Conservation (phyloP, 2,888 invertebrate species). For the Microchrysa polita region DNA sequence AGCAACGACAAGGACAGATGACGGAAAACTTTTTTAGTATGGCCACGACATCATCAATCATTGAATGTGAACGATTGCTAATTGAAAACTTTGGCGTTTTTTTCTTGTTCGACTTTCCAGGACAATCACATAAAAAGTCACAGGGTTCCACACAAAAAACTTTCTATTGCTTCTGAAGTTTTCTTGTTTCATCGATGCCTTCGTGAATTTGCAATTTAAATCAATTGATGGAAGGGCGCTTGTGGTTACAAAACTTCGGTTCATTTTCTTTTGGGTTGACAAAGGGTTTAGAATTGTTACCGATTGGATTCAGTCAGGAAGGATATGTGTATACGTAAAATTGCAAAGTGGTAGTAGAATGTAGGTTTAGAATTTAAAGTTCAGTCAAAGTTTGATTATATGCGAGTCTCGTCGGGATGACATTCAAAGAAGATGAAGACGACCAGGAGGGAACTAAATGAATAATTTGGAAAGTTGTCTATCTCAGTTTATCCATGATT, state of each 20-base stretch:
- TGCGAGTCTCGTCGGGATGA: too few relatives aligned
- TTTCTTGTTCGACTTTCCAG: neutral
- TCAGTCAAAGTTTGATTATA: too few relatives aligned
- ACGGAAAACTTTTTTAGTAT: slow-evolving; percentile 10
- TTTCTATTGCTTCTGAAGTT: slow-evolving; percentile 28
- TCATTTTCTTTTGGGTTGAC: neutral
- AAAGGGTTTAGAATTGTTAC: too few relatives aligned
- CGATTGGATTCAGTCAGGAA: too few relatives aligned
- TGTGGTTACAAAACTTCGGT: slow-evolving; percentile 18
- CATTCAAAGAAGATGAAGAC: too few relatives aligned
- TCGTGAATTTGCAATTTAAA: slow-evolving; percentile 25
- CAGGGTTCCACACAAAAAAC: neutral
- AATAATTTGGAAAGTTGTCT: too few relatives aligned
- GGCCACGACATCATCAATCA: neutral
- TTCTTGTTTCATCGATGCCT: slow-evolving; percentile 13
- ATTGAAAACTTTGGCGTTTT: slow-evolving; percentile 22
- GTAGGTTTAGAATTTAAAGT: too few relatives aligned
- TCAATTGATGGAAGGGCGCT: slow-evolving; percentile 13
- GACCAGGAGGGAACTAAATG: too few relatives aligned
- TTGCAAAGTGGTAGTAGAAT: too few relatives aligned
- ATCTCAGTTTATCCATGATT: too few relatives aligned
- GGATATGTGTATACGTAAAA: too few relatives aligned
- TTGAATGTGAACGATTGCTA: slow-evolving; percentile 20
- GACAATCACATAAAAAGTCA: neutral
- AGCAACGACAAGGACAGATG: too few relatives aligned